A percentile compares a stretch with the other conserved stretches of the same genome.
These are phyloP conservation scores for Disparrhopalites patrizii DNA, from an alignment of 2,888 invertebrate genomes.

Conservation along the genomic window DNA sequence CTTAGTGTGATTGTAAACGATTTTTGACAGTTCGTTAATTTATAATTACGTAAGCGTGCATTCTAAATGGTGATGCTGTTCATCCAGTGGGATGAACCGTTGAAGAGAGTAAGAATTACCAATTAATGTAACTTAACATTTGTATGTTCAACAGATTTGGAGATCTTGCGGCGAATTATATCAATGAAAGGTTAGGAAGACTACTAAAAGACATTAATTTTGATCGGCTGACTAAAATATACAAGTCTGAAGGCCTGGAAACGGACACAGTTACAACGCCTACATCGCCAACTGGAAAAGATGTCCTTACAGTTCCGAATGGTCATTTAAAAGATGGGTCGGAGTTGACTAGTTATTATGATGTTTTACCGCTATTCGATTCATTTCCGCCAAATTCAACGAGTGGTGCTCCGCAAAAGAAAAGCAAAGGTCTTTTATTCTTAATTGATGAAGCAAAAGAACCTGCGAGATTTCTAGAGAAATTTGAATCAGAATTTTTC, in stretches of 20 bases:
- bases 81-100: too few relatives aligned
- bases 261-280: slow-evolving; percentile 23
- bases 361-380: slow-evolving; percentile 44
- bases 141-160: slow-evolving; percentile 44
- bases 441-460: slow-evolving; percentile 48
- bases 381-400: slow-evolving; percentile 34
- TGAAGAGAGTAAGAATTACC: too few relatives aligned
- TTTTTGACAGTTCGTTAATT: too few relatives aligned
- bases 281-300: slow-evolving; percentile 10
- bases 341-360: slow-evolving; percentile 38
- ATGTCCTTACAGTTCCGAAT: slow-evolving; percentile 21
- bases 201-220: slow-evolving; percentile 42
- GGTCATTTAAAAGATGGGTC: slow-evolving; percentile 35
- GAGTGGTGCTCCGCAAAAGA: slow-evolving; percentile 28
- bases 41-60: too few relatives aligned
- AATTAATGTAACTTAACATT: too few relatives aligned
- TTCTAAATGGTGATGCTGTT: too few relatives aligned
- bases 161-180: slow-evolving; percentile 45
- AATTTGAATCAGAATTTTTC: slow-evolving; percentile 47
- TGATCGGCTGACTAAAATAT: slow-evolving; percentile 42
- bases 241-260: slow-evolving; percentile 43
- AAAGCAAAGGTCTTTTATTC: slow-evolving; percentile 44
- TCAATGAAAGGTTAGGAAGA: slow-evolving; percentile 44
- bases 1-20: too few relatives aligned
- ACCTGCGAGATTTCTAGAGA: slow-evolving; percentile 44